Base-by-base conservation (phyloP, 2,113 vertebrate genomes). In the Ranitomeya variabilis region DNA sequence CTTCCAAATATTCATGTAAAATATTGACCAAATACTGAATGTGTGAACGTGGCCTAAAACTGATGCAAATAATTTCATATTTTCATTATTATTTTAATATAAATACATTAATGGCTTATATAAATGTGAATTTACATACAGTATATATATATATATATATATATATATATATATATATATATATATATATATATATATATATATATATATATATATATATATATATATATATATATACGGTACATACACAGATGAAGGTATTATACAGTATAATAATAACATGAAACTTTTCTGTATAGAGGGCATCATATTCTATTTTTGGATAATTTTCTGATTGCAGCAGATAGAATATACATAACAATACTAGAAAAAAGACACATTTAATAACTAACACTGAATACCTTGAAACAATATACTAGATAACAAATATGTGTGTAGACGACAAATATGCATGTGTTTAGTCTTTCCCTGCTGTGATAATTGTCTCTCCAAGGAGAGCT, bases 371-470 rank as follows among this genome's bases (percentile, higher is more conserved):
- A 80, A 55, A 67, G n/a, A 26, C 15, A 45, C 77, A 80, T 66
- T 55, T 73, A 18, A 80, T 23, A 80, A 8, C 51, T 19, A 67
- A 55, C 52, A n/a, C 57, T 66, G 76, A 84, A 66, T 89, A 89
- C 71, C 71, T 83, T 60, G 67, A 88, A 83, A 83, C 82, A 83
- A 51, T 84, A 80, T 67, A 84, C 8, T 52, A 83, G n/a, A 78
- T 60, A 84, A 55, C 59, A 76, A 60, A 51, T 89, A 78, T 77
- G 73, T 76, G 55, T 55, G 80, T n/a, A 71, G 77, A 76, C 45
- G 80, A 89, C 77, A 84, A 77, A 89, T 83, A 84, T 89, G 80
- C 87, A 89, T 84, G 80, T 89, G 87, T 89, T 89, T 89, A 89
- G 87, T 89, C 87, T 89, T 84, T 71, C 87, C 69, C 80, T 54